These are phyloP conservation scores for Sminthurinus aureus DNA, from an alignment of 2,888 invertebrate genomes.

Conservation along the genomic window DNA sequence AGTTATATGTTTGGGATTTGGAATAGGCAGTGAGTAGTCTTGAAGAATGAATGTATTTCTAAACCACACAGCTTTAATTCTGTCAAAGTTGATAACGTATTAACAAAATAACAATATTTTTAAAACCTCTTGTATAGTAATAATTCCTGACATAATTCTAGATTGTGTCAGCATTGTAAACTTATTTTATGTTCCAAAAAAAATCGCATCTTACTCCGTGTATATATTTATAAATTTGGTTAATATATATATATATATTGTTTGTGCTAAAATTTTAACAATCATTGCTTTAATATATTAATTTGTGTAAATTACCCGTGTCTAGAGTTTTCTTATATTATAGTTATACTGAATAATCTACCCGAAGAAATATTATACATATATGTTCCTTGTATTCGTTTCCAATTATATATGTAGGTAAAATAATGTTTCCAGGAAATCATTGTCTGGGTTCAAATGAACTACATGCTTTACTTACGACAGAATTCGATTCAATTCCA, in stretches of 20 bases:
- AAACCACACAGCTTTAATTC: background rate
- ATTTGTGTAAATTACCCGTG: background rate
- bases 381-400: background rate
- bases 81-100: background rate
- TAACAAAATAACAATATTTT: background rate
- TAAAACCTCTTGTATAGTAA: background rate
- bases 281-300: slow-evolving; percentile 7
- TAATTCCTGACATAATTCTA: background rate
- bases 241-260: background rate
- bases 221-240: background rate
- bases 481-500: too few relatives aligned
- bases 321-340: background rate
- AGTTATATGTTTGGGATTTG: background rate
- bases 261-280: slow-evolving; percentile 15
- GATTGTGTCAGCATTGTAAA: background rate
- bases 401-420: background rate
- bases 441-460: background rate
- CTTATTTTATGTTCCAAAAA: background rate
- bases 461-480: too few relatives aligned
- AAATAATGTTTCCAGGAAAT: background rate
- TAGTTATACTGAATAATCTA: background rate
- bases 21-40: background rate
- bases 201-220: background rate
- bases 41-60: background rate
- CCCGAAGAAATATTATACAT: background rate